Conservation (phyloP, 2,113 vertebrate genomes). For the Eubucco bourcierii region DNA sequence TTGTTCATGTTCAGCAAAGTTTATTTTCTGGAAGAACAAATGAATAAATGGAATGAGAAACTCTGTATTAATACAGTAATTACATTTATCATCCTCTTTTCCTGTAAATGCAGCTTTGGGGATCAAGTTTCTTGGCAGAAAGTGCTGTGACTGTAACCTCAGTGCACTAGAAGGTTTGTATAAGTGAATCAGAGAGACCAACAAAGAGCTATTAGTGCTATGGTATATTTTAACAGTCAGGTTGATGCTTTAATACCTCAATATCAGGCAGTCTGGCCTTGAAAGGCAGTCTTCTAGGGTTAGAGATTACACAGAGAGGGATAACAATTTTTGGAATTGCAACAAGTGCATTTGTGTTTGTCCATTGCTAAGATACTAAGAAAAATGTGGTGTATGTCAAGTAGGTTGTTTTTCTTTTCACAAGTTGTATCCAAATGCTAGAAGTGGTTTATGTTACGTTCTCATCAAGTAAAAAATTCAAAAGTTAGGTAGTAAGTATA, state of each 20-base stretch:
- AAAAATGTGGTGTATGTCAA: neutral
- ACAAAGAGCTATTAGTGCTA: neutral
- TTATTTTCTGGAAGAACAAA: conserved; percentile 3
- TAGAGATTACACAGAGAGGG: neutral
- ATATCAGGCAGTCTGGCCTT: neutral
- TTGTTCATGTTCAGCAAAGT: neutral
- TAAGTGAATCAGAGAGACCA: neutral
- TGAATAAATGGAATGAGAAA: neutral
- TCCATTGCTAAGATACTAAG: neutral
- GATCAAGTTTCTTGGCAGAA: conserved; percentile 32
- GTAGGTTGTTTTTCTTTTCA: neutral
- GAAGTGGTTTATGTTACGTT: neutral
- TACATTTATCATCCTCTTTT: neutral
- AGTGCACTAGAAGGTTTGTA: neutral
- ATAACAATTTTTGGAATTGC: neutral
- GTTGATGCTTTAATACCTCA: neutral
- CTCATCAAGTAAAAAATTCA: neutral
- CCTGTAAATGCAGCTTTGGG: conserved; percentile 35
- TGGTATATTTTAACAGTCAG: neutral
- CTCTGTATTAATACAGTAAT: neutral
- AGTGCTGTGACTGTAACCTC: neutral
- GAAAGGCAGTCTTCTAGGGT: neutral
- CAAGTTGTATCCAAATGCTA: neutral
- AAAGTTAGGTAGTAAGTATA: neutral
- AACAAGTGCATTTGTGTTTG: neutral